Base-by-base conservation (phyloP, 2,888 invertebrate genomes). In the Pterostichus niger region DNA sequence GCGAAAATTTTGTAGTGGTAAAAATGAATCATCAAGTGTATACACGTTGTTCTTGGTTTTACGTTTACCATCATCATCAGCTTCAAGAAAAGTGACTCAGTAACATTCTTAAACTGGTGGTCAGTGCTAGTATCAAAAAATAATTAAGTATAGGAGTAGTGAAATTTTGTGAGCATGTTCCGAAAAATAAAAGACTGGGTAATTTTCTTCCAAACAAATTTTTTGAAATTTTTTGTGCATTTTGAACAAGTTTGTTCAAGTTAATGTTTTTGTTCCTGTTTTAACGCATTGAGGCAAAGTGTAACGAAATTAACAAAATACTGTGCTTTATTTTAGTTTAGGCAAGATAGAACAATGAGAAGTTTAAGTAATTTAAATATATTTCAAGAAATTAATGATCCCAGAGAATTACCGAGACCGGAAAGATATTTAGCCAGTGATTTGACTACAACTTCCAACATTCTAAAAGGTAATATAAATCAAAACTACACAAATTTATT, bases 1-100 rank as follows among this genome's bases (percentile, higher is more conserved):
- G 71, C 71, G 81, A 71, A 81, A 81, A 71, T 49, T 81, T 79
- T 78, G 54, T 40, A 68, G 71, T 40, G 71, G 71, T 52, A 54
- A 81, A 73, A 71, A 71, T 81, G 81, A 81, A 40, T 81, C 81
- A 81, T 81, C 81, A 35, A 71, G 81, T 81, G 4, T 73, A 81
- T 46, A 81, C 81, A 81, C 35, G 81, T 81, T 71, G 11, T 61
- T 13, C 13, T 81, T 52, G 44, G 81, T 49, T 56, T 40, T 71
- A 73, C 40, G 9, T 7, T 40, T 24, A 24, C 24, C 3, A 6
- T 40, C 71, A 81, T 56, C 80, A 68, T 61, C 56, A 31, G 35
- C 64, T 80, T 71, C 56, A 75, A 49, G 52, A 52, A 75, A 52
- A 75, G 73, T 81, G 81, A 81, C 71, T 81, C 71, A 81, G 81